Percentiles rank a stretch among this genome's conserved stretches.
Evolutionary conservation across 2,888 invertebrate genomes (phyloP).

Genomic region (Lepidochrysops patricia): DNA sequence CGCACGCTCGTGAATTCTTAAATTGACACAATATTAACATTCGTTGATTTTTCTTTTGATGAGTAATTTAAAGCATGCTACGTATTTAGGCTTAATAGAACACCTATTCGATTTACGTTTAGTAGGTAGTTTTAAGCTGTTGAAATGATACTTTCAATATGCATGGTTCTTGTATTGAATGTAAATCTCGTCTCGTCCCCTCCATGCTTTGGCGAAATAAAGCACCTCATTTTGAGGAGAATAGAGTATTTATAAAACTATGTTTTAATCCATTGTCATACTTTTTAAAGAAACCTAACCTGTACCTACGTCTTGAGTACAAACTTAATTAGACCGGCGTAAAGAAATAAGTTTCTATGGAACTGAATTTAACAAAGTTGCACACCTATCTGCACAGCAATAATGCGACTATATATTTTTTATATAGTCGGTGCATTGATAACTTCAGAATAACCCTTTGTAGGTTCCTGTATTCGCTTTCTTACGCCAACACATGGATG

Average conservation of each 20-base stretch:
- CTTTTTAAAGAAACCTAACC: too few species aligned
- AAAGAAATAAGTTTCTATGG: too few species aligned
- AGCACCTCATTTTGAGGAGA: background rate
- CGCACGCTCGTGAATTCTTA: background rate
- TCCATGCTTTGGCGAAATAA: constrained; percentile 1
- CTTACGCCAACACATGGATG: constrained; percentile 18
- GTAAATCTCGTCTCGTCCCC: background rate
- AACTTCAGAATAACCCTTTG: background rate
- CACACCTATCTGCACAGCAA: too few species aligned
- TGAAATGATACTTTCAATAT: constrained; percentile 23
- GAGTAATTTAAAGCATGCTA: background rate
- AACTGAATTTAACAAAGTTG: too few species aligned
- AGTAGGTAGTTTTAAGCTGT: background rate
- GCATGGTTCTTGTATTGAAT: constrained; percentile 18
- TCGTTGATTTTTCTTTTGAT: background rate
- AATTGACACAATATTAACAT: too few species aligned
- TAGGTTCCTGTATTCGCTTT: background rate
- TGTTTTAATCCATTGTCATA: too few species aligned
- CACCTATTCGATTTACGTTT: constrained; percentile 4
- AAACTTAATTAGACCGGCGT: too few species aligned
- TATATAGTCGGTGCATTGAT: background rate
- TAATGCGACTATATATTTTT: background rate
- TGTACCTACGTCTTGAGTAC: too few species aligned
- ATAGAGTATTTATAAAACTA: background rate
- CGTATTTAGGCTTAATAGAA: background rate